Percentiles rank a stretch among this genome's conserved stretches.
These are phyloP conservation scores for Axis porcinus DNA, from an alignment of 2,113 vertebrate species.

Conservation along the genomic window DNA sequence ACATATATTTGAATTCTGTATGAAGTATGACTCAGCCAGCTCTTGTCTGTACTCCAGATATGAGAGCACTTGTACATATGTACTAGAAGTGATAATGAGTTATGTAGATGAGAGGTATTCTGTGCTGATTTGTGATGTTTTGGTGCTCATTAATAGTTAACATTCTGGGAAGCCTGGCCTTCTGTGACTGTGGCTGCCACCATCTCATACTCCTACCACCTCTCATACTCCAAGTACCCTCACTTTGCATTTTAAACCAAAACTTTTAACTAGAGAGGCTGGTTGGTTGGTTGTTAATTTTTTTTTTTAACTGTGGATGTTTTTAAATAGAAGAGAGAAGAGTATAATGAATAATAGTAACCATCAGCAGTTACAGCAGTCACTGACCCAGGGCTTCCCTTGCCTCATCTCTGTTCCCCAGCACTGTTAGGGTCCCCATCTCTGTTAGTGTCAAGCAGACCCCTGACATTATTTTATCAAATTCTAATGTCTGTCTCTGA, in stretches of 20 bases:
- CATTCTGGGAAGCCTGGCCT: not conserved
- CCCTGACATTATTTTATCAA: not conserved
- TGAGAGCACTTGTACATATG: not conserved
- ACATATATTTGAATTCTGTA: not conserved
- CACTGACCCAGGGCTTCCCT: not conserved
- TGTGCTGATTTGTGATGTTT: constrained; percentile 26
- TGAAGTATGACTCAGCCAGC: not conserved
- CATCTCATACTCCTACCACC: not conserved
- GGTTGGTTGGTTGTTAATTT: not conserved
- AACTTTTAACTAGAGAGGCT: not conserved
- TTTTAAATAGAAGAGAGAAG: not conserved
- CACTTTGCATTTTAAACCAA: constrained; percentile 27
- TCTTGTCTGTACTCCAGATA: not conserved
- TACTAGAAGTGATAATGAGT: not conserved
- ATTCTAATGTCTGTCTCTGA: not conserved
- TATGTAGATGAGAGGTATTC: not conserved
- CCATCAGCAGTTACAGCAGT: not conserved
- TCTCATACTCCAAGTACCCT: not conserved
- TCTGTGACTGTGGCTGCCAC: not conserved
- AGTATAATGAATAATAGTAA: not conserved
- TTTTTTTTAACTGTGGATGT: not conserved
- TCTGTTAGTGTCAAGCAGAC: not conserved
- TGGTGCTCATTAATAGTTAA: not conserved
- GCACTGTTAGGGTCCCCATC: not conserved
- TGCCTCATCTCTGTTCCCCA: not conserved